Percentiles rank a stretch among this genome's conserved stretches.
These are phyloP conservation scores for Creontiades dilutus DNA, from an alignment of 2,888 invertebrate genomes.

Conservation along the genomic window DNA sequence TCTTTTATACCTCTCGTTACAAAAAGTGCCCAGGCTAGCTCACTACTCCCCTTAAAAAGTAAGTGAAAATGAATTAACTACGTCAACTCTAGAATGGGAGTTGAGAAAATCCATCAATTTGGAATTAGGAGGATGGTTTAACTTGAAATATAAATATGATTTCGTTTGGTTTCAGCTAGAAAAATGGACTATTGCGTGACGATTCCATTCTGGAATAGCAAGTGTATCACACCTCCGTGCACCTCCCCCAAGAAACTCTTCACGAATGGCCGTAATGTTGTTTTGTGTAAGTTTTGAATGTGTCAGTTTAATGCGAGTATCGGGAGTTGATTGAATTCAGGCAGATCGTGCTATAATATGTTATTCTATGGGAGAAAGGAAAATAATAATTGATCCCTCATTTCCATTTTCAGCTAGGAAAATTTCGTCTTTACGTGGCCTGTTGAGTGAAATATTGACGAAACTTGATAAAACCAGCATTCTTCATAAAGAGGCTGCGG, in stretches of 20 bases:
- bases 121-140: too few species aligned
- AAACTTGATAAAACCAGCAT: constrained; percentile 37
- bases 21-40: too few species aligned
- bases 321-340: too few species aligned
- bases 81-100: too few species aligned
- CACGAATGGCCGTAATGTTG: constrained; percentile 9
- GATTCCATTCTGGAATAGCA: constrained; percentile 39
- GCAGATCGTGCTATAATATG: background rate
- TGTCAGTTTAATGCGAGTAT: background rate
- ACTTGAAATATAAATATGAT: too few species aligned
- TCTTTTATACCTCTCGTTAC: too few species aligned
- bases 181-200: background rate
- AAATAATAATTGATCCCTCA: background rate
- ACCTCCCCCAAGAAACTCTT: constrained; percentile 27
- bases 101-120: too few species aligned
- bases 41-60: too few species aligned
- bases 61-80: too few species aligned
- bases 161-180: background rate
- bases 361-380: background rate
- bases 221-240: background rate
- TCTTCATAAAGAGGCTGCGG: constrained; percentile 55
- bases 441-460: background rate
- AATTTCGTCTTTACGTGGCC: background rate
- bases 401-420: background rate
- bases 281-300: background rate